These are phyloP conservation scores for Tupaia chinensis DNA, from an alignment of 2,113 vertebrate species.

Conservation along the genomic window DNA sequence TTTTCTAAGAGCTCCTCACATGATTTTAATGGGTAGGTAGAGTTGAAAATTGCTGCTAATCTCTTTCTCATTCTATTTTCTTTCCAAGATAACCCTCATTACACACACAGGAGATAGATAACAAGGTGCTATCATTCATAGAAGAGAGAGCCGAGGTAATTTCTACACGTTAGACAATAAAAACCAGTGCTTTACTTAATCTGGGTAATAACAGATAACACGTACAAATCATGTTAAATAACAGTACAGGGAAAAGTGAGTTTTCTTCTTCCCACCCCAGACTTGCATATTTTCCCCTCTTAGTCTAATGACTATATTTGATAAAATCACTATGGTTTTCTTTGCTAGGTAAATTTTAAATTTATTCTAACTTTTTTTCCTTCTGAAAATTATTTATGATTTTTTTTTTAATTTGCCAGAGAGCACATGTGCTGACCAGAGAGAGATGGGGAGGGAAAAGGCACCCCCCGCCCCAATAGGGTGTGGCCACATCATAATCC, in stretches of 20 bases:
- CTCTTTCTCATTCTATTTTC: background rate
- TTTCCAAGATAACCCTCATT: background rate
- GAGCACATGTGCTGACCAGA: no score
- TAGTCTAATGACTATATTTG: background rate
- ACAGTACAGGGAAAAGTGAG: background rate
- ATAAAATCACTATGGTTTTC: background rate
- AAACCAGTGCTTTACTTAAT: constrained; percentile 24
- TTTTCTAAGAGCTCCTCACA: background rate
- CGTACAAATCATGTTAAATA: background rate
- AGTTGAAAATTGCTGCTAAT: background rate
- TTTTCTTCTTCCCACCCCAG: background rate
- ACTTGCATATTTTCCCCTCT: background rate
- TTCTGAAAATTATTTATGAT: background rate
- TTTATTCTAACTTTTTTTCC: background rate
- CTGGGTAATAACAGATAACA: constrained; percentile 12
- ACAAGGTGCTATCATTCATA: background rate
- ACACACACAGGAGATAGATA: background rate
- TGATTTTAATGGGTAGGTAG: background rate
- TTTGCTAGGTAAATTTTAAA: background rate
- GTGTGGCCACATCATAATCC: no score
- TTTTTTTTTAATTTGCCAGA: background rate
- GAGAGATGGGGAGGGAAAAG: no score
- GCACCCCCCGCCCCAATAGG: no score
- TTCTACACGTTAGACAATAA: background rate
- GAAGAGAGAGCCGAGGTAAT: background rate